Evolutionary conservation across 37 sponge, comb jelly and placozoan species (phyloP).

Genomic region (Geodia barretti): DNA sequence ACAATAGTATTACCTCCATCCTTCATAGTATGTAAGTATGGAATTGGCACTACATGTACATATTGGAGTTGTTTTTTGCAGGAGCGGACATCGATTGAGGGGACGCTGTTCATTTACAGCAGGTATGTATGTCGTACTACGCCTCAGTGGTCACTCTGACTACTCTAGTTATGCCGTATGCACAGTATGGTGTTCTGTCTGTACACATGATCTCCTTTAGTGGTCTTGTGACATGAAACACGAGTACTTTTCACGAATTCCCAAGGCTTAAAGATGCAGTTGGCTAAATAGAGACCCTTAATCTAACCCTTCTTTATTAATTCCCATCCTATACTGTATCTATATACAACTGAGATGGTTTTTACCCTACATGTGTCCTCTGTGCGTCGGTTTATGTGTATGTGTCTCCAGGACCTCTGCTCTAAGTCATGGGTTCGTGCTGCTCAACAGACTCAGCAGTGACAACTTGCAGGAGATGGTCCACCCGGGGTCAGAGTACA

Average conservation of each 20-base stretch:
- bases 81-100: constrained; percentile 70
- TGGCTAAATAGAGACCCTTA: background rate
- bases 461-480: constrained; percentile 36
- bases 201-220: too few species aligned
- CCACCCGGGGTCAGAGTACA: constrained; percentile 27
- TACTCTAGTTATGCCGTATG: too few species aligned
- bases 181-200: too few species aligned
- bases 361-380: background rate
- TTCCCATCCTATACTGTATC: background rate
- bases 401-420: constrained; percentile 11
- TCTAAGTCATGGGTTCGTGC: constrained; percentile 31
- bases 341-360: too few species aligned
- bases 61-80: too few species aligned
- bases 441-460: constrained; percentile 68
- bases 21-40: too few species aligned
- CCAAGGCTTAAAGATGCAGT: background rate
- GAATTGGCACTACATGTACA: too few species aligned
- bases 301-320: background rate
- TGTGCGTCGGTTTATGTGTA: background rate
- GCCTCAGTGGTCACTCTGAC: too few species aligned
- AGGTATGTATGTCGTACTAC: constrained; percentile 4
- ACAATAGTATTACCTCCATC: too few species aligned
- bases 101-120: constrained; percentile 64
- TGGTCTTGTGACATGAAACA: too few species aligned
- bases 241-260: too few species aligned